Evolutionary conservation across 2,797 vertebrate genomes (phyloP), one percentile per base, ranked within the genome.

Genomic region (Myioborus melanocephalus): DNA sequence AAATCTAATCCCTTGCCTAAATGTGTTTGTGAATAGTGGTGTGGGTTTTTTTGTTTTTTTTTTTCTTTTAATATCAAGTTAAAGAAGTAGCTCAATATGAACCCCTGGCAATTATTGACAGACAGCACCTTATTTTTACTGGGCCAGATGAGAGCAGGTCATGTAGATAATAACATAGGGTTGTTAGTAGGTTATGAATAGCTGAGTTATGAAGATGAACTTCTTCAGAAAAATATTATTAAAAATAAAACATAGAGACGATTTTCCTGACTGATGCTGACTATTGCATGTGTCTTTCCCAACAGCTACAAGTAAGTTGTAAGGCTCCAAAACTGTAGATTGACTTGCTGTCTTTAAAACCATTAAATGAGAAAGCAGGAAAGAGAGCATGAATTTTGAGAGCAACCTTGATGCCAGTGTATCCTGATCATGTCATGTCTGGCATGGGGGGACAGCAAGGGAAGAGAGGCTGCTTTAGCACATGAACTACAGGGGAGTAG

Each of bases 391-490:
- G n/a, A 47, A 12, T 78, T 75, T 90, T 65, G 21, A 68, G 57
- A 68, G 24, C 1, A 3, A 18, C 61, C 10, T 57, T 60, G n/a
- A 14, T 57, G 24, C 70, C 49, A 26, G 52, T 1, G 1, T 82
- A 32, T 64, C 59, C 27, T 65, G n/a, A 47, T 66, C 3, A 0
- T 72, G 49, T 64, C 7, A 9, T 65, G 22, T 10, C 46, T 81
- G 49, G 12, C n/a, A 12, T 0, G 0, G 46, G 22, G n/a, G 5
- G 30, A 27, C 24, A 35, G 46, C 0, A 0, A 55, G 47, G 43
- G 43, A 21, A 60, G 34, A 73, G 8, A 4, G 6, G 79, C 32
- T 66, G 68, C 66, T 83, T 50, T 65, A 87, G 63, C 26, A 23
- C 27, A 7, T 6, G 41, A 34, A 24, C 66, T 79, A 75, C 35